Conservation (phyloP, 2,888 invertebrate genomes). For the Mechanitis messenoides region DNA sequence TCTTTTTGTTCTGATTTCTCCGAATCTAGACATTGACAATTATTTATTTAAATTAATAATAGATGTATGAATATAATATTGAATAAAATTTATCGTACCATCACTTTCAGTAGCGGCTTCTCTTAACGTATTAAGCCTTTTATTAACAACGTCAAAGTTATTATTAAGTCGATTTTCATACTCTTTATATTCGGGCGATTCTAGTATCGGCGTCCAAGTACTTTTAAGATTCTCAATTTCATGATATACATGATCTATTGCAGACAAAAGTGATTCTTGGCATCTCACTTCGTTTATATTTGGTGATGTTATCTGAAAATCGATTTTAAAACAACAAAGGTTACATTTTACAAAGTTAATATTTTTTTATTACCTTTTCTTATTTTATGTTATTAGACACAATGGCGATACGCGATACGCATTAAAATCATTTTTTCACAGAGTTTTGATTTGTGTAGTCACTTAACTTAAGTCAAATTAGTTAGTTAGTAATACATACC, state of each 20-base stretch:
- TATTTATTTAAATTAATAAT: neutral
- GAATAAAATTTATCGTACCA: neutral
- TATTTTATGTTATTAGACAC: no score
- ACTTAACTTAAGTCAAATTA: no score
- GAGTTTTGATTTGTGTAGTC: no score
- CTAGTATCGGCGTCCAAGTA: conserved; percentile 18
- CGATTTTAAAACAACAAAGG: no score
- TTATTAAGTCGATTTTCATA: conserved; percentile 12
- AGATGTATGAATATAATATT: neutral
- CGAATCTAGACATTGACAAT: neutral
- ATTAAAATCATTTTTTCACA: no score
- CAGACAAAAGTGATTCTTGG: conserved; percentile 45
- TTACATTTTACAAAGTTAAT: no score
- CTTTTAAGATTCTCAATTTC: conserved; percentile 9
- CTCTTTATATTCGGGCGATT: conserved; percentile 11
- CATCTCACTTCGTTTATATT: conserved; percentile 51
- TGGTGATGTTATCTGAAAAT: conserved; percentile 46
- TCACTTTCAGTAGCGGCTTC: conserved; percentile 12
- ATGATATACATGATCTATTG: conserved; percentile 32
- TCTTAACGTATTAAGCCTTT: conserved; percentile 14
- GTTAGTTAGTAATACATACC: no score
- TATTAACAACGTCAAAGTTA: conserved; percentile 14
- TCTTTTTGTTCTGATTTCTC: neutral
- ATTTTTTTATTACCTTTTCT: no score
- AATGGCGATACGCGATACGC: no score